phyloP scores from a whole-genome alignment of 2,113 vertebrate species.

The Falcunculus frontatus region DNA sequence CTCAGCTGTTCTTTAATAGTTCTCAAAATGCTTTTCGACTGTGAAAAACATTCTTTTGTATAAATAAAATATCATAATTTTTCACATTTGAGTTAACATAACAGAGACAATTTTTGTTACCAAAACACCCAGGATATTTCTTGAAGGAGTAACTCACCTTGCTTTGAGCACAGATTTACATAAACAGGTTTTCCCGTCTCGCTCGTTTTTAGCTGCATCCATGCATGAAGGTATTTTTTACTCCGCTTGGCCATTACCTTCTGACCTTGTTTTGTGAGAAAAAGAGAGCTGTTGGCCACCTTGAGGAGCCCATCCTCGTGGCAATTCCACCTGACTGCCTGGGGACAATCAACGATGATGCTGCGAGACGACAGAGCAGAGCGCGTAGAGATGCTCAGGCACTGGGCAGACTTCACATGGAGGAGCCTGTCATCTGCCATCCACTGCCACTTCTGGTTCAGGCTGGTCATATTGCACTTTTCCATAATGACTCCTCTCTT shows the following conservation, averaged over 20 bases:
- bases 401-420: constrained; percentile 69
- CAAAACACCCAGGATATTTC: neutral
- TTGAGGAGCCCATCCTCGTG: constrained; percentile 73
- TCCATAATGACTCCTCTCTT: constrained; percentile 63
- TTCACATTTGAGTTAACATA: neutral
- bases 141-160: constrained; percentile 75
- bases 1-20: neutral
- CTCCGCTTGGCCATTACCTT: constrained; percentile 71
- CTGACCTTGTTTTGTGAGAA: constrained; percentile 80
- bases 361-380: constrained; percentile 64
- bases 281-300: constrained; percentile 74
- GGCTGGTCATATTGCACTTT: constrained; percentile 70
- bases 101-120: neutral
- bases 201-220: constrained; percentile 77
- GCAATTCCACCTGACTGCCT: constrained; percentile 82
- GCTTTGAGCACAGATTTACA: constrained; percentile 72
- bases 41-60: neutral
- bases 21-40: neutral
- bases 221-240: constrained; percentile 76
- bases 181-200: constrained; percentile 54
- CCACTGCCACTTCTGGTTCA: constrained; percentile 84
- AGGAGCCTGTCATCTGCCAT: constrained; percentile 70
- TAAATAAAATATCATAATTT: neutral
- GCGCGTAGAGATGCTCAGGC: constrained; percentile 68
- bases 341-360: constrained; percentile 56